phyloP scores from a whole-genome alignment of 2,797 vertebrate genomes.

The Silurus aristotelis region DNA sequence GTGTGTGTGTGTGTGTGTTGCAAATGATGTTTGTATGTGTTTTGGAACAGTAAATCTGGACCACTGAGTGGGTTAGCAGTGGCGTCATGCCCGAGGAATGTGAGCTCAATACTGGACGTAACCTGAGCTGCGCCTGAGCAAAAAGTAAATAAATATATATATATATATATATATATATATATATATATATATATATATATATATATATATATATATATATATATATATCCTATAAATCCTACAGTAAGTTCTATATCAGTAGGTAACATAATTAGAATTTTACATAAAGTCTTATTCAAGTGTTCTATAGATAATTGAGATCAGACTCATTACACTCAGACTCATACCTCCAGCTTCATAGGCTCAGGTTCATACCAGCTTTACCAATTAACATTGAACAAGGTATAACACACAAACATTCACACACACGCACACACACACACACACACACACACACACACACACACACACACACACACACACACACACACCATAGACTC shows the following conservation, averaged over 20 bases:
- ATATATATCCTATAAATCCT: too few species aligned
- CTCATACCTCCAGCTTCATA: not conserved
- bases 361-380: not conserved
- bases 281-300: not conserved
- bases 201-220: not conserved
- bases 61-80: conserved; percentile 39
- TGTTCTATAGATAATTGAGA: not conserved
- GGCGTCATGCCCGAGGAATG: conserved; percentile 50
- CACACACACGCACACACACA: not conserved
- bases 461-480: conserved; percentile 8
- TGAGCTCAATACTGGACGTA: conserved; percentile 58
- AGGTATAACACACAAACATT: too few species aligned
- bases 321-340: not conserved
- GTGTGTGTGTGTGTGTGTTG: conserved; percentile 20
- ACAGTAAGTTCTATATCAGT: too few species aligned
- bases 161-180: too few species aligned
- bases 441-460: not conserved
- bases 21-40: conserved; percentile 5
- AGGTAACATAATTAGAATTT: conserved; percentile 25
- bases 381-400: not conserved
- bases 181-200: not conserved
- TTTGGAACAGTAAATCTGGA: conserved; percentile 23
- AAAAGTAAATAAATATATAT: not conserved
- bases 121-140: conserved; percentile 60
- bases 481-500: not conserved